A percentile compares a stretch with the other conserved stretches of the same genome.
Evolutionary conservation across 2,888 invertebrate species (phyloP).

Genomic region (Nemurella pictetii): DNA sequence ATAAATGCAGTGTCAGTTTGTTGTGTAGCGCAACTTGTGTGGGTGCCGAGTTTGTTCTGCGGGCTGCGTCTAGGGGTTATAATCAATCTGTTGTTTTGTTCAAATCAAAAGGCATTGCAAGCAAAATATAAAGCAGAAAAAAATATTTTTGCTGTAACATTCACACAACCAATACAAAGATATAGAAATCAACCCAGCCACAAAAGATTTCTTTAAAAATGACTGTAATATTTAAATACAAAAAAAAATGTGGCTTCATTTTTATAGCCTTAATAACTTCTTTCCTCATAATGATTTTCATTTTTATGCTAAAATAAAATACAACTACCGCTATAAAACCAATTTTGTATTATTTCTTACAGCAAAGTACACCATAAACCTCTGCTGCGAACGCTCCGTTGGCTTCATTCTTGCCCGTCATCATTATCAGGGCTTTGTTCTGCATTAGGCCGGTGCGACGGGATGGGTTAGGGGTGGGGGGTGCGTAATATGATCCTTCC

Average conservation of each 20-base stretch:
- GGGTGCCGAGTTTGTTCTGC: not conserved
- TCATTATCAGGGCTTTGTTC: not conserved
- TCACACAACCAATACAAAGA: too few relatives aligned
- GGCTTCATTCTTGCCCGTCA: not conserved
- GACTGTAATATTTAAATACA: too few relatives aligned
- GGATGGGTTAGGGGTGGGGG: too few relatives aligned
- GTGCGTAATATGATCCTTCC: not conserved
- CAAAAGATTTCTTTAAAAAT: too few relatives aligned
- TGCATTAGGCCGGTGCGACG: not conserved
- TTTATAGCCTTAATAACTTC: not conserved
- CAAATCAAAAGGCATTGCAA: too few relatives aligned
- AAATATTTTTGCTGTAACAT: too few relatives aligned
- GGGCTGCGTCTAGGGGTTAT: not conserved
- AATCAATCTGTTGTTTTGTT: too few relatives aligned
- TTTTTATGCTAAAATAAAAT: not conserved
- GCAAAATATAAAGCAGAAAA: too few relatives aligned
- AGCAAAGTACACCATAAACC: not conserved
- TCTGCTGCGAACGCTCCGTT: not conserved
- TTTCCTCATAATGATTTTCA: not conserved
- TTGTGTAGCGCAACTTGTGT: not conserved
- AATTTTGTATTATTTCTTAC: not conserved
- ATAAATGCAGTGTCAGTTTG: not conserved
- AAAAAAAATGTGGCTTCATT: too few relatives aligned
- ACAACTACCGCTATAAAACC: not conserved
- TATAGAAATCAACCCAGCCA: too few relatives aligned